phyloP scores from a whole-genome alignment of 1,140 invertebrate genomes.

The Myzus persicae region DNA sequence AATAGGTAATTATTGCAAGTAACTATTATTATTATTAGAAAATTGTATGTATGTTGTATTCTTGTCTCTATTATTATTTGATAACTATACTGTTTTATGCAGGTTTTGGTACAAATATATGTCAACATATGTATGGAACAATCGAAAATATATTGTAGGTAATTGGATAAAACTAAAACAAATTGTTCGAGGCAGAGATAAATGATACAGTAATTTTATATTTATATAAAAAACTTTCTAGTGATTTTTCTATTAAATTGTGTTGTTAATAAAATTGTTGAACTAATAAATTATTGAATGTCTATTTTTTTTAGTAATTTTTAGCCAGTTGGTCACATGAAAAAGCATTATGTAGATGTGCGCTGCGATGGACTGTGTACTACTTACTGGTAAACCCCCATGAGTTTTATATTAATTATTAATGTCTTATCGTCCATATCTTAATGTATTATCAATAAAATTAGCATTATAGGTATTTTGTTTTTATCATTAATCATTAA shows the following conservation, averaged over 20 bases:
- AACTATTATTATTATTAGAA: neutral
- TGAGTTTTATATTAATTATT: too few species aligned
- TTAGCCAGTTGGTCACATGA: too few species aligned
- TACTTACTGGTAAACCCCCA: too few species aligned
- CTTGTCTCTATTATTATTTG: neutral
- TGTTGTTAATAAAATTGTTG: neutral
- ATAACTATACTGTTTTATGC: neutral
- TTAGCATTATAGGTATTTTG: too few species aligned
- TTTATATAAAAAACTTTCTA: neutral
- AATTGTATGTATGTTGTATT: neutral
- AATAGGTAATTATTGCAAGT: too few species aligned
- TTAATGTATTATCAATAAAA: too few species aligned
- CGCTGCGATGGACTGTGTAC: too few species aligned
- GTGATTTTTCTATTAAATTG: neutral
- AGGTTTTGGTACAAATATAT: constrained; percentile 51
- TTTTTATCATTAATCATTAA: too few species aligned
- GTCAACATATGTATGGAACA: constrained; percentile 38
- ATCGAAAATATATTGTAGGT: constrained; percentile 20
- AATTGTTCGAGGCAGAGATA: neutral
- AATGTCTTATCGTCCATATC: too few species aligned
- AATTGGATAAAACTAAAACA: constrained; percentile 32
- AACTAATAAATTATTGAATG: neutral
- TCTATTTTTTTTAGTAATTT: too few species aligned
- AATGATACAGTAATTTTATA: neutral
- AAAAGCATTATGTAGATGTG: neutral